A percentile compares a stretch with the other conserved stretches of the same genome.
These are phyloP conservation scores for Oligia strigilis DNA, from an alignment of 2,888 invertebrate genomes.

Conservation along the genomic window DNA sequence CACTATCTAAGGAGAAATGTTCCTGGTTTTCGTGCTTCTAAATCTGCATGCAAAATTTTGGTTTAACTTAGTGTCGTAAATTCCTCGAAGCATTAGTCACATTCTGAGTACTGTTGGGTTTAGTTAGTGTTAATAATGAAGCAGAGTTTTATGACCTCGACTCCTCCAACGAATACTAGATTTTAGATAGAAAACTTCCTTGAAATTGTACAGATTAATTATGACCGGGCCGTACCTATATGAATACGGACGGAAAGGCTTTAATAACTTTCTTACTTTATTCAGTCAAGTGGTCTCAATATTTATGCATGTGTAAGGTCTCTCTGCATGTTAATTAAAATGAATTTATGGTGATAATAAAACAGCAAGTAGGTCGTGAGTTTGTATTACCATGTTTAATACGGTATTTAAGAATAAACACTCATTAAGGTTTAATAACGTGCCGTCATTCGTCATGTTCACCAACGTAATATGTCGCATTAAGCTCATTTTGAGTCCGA, in stretches of 20 bases:
- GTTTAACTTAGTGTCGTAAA: conserved; percentile 6
- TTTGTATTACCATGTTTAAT: conserved; percentile 20
- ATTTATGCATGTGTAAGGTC: background rate
- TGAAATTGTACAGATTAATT: conserved; percentile 8
- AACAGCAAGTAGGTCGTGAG: conserved; percentile 16
- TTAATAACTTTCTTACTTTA: background rate
- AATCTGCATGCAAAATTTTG: conserved; percentile 19
- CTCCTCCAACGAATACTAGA: background rate
- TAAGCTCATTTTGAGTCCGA: conserved; percentile 34
- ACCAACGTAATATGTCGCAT: conserved; percentile 23
- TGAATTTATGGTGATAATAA: conserved; percentile 32
- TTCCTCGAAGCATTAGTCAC: conserved; percentile 25
- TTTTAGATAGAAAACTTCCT: conserved; percentile 11
- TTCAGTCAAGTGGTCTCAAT: conserved; percentile 27
- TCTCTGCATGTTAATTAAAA: conserved; percentile 31
- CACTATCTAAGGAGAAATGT: conserved; percentile 29
- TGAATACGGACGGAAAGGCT: background rate
- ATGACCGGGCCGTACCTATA: background rate
- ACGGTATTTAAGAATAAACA: conserved; percentile 31
- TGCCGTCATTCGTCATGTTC: conserved; percentile 15
- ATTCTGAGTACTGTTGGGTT: conserved; percentile 21
- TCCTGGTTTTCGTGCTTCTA: conserved; percentile 12
- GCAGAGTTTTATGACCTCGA: conserved; percentile 9
- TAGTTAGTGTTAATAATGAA: conserved; percentile 17
- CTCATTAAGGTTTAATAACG: background rate